Evolutionary conservation across 2,888 invertebrate species (phyloP).

Genomic region (Dryocosmus kuriphilus): DNA sequence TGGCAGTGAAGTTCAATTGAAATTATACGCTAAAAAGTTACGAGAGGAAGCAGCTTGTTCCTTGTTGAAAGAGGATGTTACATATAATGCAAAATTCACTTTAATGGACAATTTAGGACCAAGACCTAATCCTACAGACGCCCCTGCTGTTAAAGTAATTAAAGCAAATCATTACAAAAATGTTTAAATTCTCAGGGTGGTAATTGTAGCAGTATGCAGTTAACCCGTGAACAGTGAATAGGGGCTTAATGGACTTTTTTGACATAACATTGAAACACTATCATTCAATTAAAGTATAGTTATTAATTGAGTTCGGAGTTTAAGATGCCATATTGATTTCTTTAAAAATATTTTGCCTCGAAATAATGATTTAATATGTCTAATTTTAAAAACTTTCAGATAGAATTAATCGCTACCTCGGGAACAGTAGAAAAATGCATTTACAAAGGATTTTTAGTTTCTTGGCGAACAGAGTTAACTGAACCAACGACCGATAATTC

Average conservation of each 20-base stretch:
- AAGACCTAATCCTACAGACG: constrained; percentile 58
- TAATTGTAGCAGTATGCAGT: too few species aligned
- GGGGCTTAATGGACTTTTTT: too few species aligned
- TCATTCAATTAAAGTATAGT: too few species aligned
- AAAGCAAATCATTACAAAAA: constrained; percentile 17
- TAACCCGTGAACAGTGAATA: too few species aligned
- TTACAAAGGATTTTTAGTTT: constrained; percentile 71
- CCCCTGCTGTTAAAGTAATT: constrained; percentile 65
- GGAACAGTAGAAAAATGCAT: constrained; percentile 56
- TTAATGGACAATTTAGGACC: constrained; percentile 55
- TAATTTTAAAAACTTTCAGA: constrained; percentile 51
- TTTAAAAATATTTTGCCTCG: background rate
- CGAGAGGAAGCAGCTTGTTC: constrained; percentile 69
- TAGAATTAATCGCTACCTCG: constrained; percentile 60
- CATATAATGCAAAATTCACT: constrained; percentile 65
- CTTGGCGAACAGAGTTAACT: constrained; percentile 63
- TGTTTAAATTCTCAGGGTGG: background rate
- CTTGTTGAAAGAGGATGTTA: constrained; percentile 66
- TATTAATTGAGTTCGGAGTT: too few species aligned
- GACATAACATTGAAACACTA: too few species aligned
- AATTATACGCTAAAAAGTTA: constrained; percentile 71
- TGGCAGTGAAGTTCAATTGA: constrained; percentile 66
- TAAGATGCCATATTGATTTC: background rate
- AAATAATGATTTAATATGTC: background rate
- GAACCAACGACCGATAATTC: constrained; percentile 52